Conservation (phyloP, 2,888 invertebrate genomes). For the Harmothoe impar region DNA sequence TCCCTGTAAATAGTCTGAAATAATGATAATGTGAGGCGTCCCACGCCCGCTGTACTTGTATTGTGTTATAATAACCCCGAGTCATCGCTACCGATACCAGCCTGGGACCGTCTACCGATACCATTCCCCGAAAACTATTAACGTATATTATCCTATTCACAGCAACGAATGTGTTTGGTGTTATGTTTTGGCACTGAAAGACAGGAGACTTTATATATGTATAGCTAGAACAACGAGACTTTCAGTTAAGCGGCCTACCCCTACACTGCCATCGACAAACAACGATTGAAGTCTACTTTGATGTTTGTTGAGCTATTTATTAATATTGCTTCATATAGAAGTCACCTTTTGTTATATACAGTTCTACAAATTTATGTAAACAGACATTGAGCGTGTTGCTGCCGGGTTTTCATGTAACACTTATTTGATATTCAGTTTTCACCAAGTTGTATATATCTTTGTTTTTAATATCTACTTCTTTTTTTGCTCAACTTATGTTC, state of each 20-base stretch:
- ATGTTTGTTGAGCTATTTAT: slow-evolving; percentile 24
- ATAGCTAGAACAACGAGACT: not conserved
- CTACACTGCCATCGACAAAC: not conserved
- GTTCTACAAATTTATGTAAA: not conserved
- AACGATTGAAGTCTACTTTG: not conserved
- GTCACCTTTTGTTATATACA: not conserved
- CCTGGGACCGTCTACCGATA: too few species aligned
- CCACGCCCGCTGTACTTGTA: too few species aligned
- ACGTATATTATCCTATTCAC: too few species aligned
- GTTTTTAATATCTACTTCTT: not conserved
- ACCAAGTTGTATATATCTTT: slow-evolving; percentile 33
- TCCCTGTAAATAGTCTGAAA: not conserved
- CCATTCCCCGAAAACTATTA: too few species aligned
- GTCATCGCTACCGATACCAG: too few species aligned
- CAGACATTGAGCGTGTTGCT: not conserved
- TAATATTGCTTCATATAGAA: slow-evolving; percentile 3
- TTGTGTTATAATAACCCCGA: too few species aligned
- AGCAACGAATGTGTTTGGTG: slow-evolving; percentile 51
- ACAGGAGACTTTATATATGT: not conserved
- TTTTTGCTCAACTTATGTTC: slow-evolving; percentile 39
- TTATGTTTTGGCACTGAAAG: slow-evolving; percentile 11
- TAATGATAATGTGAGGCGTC: too few species aligned
- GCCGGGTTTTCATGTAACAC: slow-evolving; percentile 9
- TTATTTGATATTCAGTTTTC: not conserved
- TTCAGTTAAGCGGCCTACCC: not conserved